phyloP scores from a whole-genome alignment of 2,888 invertebrate genomes.

The Leptopterna dolabrata region DNA sequence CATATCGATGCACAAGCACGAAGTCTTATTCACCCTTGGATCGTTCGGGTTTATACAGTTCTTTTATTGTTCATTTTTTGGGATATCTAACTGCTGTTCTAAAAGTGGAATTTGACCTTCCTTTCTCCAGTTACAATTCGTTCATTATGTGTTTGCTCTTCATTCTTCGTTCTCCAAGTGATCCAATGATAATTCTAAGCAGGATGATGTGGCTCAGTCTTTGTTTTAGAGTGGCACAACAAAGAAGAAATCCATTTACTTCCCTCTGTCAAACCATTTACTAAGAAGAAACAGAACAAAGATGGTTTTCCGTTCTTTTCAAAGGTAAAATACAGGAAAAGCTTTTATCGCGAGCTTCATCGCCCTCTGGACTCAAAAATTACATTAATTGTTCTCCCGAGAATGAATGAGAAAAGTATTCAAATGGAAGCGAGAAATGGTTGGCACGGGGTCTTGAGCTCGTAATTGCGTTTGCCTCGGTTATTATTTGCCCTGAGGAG shows the following conservation, averaged over 20 bases:
- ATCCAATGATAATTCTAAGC: background rate
- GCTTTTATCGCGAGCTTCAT: background rate
- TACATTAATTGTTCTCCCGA: conserved; percentile 16
- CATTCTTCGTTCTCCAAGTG: no score
- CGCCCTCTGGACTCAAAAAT: conserved; percentile 6
- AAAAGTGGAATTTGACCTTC: no score
- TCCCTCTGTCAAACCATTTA: background rate
- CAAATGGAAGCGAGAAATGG: conserved; percentile 46
- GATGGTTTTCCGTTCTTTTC: background rate
- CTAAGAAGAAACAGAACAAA: background rate
- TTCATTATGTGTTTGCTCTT: no score
- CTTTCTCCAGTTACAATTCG: no score
- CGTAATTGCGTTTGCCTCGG: conserved; percentile 38
- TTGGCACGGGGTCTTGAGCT: conserved; percentile 39
- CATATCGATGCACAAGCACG: no score
- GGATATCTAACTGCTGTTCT: no score
- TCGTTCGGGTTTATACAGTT: no score
- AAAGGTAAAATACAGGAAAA: background rate
- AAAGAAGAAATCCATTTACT: background rate
- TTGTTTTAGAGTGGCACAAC: background rate
- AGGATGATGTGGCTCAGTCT: background rate
- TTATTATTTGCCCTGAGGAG: conserved; percentile 48
- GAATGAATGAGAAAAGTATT: conserved; percentile 42
- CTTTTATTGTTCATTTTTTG: no score
- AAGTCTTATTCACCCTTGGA: no score